phyloP scores from a whole-genome alignment of 2,797 vertebrate genomes.

The Catamblyrhynchus diadema region DNA sequence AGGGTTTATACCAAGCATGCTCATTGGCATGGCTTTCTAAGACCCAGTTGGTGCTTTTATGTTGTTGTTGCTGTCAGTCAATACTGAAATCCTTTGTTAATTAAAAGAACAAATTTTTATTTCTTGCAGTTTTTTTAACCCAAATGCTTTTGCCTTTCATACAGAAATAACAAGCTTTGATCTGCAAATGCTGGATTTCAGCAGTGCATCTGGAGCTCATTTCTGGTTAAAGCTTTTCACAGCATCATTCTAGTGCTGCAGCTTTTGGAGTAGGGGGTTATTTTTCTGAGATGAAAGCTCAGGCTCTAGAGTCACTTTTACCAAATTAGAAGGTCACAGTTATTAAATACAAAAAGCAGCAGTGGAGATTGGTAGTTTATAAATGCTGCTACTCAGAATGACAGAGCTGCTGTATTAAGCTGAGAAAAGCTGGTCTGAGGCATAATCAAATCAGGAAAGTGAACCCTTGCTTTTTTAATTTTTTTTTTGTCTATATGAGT shows the following conservation, averaged over 20 bases:
- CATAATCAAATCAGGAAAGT: neutral
- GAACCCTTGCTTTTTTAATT: neutral
- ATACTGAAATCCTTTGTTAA: slow-evolving; percentile 23
- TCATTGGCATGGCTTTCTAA: neutral
- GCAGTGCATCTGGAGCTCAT: slow-evolving; percentile 44
- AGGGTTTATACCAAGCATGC: neutral
- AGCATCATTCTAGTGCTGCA: neutral
- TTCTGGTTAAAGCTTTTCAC: slow-evolving; percentile 33
- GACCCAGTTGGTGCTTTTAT: neutral
- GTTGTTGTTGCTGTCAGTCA: neutral
- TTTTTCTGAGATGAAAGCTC: slow-evolving; percentile 35
- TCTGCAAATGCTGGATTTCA: slow-evolving; percentile 35
- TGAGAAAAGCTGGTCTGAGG: neutral
- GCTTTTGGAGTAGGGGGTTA: slow-evolving; percentile 1
- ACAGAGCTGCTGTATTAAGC: neutral
- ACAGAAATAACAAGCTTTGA: slow-evolving; percentile 31
- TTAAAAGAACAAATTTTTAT: slow-evolving; percentile 25
- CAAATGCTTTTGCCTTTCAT: neutral
- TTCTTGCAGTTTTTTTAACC: neutral
- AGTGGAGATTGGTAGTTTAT: neutral
- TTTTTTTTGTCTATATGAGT: neutral
- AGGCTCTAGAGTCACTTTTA: slow-evolving; percentile 6
- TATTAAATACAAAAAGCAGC: slow-evolving; percentile 32
- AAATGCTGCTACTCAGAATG: neutral
- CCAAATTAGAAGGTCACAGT: neutral